phyloP scores from a whole-genome alignment of 2,888 invertebrate genomes.

The Hyles lineata region DNA sequence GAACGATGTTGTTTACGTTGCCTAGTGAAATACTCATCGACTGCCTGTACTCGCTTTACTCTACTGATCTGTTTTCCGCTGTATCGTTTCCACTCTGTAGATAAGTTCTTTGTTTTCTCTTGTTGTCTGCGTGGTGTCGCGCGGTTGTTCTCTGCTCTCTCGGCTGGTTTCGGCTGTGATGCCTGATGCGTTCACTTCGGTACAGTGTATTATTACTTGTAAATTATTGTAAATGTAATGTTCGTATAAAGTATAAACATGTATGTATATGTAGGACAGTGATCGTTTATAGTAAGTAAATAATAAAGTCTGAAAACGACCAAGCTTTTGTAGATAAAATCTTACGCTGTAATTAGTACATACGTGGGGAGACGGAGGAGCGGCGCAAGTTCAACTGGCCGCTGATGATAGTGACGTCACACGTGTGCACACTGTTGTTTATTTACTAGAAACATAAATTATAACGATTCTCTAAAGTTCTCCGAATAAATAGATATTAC shows the following conservation, averaged over 20 bases:
- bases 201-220: constrained; percentile 38
- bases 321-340: constrained; percentile 78
- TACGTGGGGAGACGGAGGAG: constrained; percentile 48
- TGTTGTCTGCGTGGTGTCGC: neutral
- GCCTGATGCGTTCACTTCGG: neutral
- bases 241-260: constrained; percentile 37
- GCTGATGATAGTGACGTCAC: constrained; percentile 62
- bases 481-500: constrained; percentile 70
- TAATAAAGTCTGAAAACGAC: constrained; percentile 82
- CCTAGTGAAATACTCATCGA: constrained; percentile 57
- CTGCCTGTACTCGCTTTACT: constrained; percentile 32
- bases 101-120: constrained; percentile 21
- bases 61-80: constrained; percentile 34
- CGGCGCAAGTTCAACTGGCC: constrained; percentile 62
- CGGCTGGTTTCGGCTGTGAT: neutral
- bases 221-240: constrained; percentile 52
- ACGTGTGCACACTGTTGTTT: constrained; percentile 72
- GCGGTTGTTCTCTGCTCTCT: neutral
- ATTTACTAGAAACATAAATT: constrained; percentile 67
- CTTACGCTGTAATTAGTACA: constrained; percentile 72
- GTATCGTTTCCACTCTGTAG: constrained; percentile 36
- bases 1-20: constrained; percentile 46
- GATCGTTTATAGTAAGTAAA: constrained; percentile 62
- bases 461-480: constrained; percentile 64
- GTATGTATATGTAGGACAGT: constrained; percentile 49